Base-by-base conservation (phyloP, 2,113 vertebrate genomes). In the Otis tarda region DNA sequence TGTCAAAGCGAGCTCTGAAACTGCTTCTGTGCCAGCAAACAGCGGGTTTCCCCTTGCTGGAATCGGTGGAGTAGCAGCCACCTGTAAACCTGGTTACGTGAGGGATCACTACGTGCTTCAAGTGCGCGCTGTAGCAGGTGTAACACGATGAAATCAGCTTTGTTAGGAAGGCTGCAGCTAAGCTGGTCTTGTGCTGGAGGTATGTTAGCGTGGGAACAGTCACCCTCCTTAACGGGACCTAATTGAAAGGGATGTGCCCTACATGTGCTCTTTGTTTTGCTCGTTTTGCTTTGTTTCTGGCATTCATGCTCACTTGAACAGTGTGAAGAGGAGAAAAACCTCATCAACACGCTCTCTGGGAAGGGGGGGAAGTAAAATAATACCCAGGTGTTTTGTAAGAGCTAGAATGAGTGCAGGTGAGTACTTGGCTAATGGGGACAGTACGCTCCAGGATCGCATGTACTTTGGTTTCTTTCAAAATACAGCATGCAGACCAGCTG, bases 371-470 rank as follows among this genome's bases (percentile, higher is more conserved):
- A 18, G 52, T 14, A 39, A 49, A 70, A 11, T 55, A 18, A 21
- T 23, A 30, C 2, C 19, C 4, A 0, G 24, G 43, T 1, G 11
- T 73, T 47, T 8, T 41, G 10, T 60, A 15, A 33, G 65, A 68
- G 35, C 23, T 22, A 17, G 37, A 12, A 4, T 0, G 60, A 57
- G 30, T 5, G 24, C 24, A 6, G 47, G 39, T n/a, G 35, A 61
- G 35, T 7, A 1, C 14, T 19, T 0, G 3, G 41, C 3, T 12
- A 24, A 37, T 0, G 16, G 47, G 64, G 55, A 27, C n/a, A 8
- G 22, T 5, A 8, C 1, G 10, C 70, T n/a, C 50, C 20, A 6
- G 60, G 25, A 4, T 41, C 33, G 2, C 6, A 3, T 3, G 7
- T 11, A 3, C 49, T 16, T 35, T 25, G 53, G 12, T 12, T 37